Base-by-base conservation (phyloP, 1,140 invertebrate species). In the Cryptotermes secundus region DNA sequence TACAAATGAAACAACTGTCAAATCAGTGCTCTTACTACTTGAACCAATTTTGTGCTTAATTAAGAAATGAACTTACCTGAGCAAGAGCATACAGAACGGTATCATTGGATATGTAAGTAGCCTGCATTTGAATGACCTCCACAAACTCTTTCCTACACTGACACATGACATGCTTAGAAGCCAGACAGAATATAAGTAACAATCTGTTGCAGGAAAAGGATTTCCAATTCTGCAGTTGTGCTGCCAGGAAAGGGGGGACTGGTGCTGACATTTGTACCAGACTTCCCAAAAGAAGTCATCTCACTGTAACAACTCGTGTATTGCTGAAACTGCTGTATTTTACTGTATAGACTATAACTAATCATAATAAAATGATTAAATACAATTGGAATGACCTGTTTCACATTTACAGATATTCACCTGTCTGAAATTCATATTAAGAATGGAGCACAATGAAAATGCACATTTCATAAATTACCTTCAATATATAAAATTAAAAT, bases 261-360 rank as follows among this genome's bases (percentile, higher is more conserved):
- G n/a, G 59, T 72, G n/a, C n/a, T 72, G 59, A 72, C 59, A 72
- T 72, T 72, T 72, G 59, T n/a, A 72, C 59, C 59, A 72, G 59
- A 72, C 26, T 72, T 72, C n/a, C 59, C 26, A 72, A 26, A 72
- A 72, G n/a, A 26, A 72, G 0, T 16, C 59, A 72, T 72, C n/a
- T 16, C 59, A 31, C 59, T 72, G 26, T 72, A 72, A 72, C 59
- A 72, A n/a, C 59, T n/a, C n/a, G 16, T n/a, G 26, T 9, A 72
- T 31, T 31, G 59, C n/a, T 31, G 26, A 72, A 26, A 72, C 1
- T 72, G 7, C 59, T 72, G n/a, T 72, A 72, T 72, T 72, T 72
- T 72, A 26, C 9, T 72, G 7, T 72, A 31, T 9, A 72, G 1
- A 9, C 1, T n/a, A 3, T 72, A 72, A 6, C 14, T 4, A 72